Base-by-base conservation (phyloP, 2,888 invertebrate genomes). In the Drosophila merina region DNA sequence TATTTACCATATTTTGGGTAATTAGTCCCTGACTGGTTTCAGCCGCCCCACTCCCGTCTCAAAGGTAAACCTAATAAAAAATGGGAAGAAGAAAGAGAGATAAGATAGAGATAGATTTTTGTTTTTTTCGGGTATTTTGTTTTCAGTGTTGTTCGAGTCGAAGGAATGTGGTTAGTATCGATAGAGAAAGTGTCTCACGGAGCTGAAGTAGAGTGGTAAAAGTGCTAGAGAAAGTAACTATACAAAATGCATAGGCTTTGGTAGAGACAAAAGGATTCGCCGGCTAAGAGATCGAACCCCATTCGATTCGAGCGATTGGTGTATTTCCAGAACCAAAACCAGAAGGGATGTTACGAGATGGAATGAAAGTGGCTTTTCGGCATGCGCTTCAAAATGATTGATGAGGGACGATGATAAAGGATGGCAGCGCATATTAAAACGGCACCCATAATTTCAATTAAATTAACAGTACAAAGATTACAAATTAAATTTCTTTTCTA, bases 31-130 rank as follows among this genome's bases (percentile, higher is more conserved):
- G 92, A 92, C 92, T 92, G 90, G 92, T 92, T 91, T 92, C 92
- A 92, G 92, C 92, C 92, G 92, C 92, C 92, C 92, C 92, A 92
- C 91, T 92, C 92, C 92, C 92, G 92, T 92, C 92, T 92, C 92
- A 92, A 92, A 92, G 92, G 91, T 92, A 92, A 90, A 92, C 92
- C 92, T 92, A 88, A 91, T 91, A 79, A 79, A 86, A 88, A 87
- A 83, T 62, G 52, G 89, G 88, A 86, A 88, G 90, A 89, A 89
- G 90, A 88, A 90, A 87, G 87, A 76, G 58, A 85, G 77, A 82
- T 79, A 79, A 89, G 86, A 89, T 78, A 89, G 89, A 67, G 67
- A 89, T 89, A 88, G 88, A 88, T 75, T 88, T 85, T 79, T 56
- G 69, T 72, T 73, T 82, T 74, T 49, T 45, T 72, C 14, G 45